Evolutionary conservation across 2,888 invertebrate species (phyloP).

Genomic region (Minunthozetes semirufus): DNA sequence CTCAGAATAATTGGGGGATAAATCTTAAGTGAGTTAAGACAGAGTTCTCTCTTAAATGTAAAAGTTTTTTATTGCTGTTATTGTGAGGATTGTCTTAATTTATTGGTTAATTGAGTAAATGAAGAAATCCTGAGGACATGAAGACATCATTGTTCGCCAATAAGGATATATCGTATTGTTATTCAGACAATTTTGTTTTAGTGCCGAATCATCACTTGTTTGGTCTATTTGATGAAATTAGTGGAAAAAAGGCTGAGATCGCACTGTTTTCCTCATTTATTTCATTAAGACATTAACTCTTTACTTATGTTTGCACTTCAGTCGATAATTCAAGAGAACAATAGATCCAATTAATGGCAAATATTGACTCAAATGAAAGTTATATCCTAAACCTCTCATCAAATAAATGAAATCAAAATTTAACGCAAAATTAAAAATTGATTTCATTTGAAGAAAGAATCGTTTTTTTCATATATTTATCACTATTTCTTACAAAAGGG

Average conservation of each 20-base stretch:
- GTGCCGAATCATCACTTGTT: not conserved
- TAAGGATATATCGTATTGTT: not conserved
- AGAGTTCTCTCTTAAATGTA: no score
- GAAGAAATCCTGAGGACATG: not conserved
- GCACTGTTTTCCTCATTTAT: not conserved
- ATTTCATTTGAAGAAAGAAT: no score
- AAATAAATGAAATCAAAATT: not conserved
- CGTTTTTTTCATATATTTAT: no score
- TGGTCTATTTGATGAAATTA: not conserved
- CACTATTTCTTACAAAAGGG: no score
- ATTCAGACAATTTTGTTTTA: not conserved
- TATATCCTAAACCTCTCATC: not conserved
- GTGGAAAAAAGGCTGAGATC: not conserved
- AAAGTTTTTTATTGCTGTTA: no score
- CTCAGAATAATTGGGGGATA: no score
- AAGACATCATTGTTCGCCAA: not conserved
- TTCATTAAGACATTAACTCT: constrained; percentile 7
- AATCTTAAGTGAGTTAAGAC: no score
- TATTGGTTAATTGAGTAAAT: no score
- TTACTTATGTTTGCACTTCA: not conserved
- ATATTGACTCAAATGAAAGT: not conserved
- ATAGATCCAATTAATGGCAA: not conserved
- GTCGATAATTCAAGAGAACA: not conserved
- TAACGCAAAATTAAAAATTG: not conserved
- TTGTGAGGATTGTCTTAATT: no score